Evolutionary conservation across 2,113 vertebrate species (phyloP), one percentile per base, ranked within the genome.

Genomic region (Pristiophorus japonicus): DNA sequence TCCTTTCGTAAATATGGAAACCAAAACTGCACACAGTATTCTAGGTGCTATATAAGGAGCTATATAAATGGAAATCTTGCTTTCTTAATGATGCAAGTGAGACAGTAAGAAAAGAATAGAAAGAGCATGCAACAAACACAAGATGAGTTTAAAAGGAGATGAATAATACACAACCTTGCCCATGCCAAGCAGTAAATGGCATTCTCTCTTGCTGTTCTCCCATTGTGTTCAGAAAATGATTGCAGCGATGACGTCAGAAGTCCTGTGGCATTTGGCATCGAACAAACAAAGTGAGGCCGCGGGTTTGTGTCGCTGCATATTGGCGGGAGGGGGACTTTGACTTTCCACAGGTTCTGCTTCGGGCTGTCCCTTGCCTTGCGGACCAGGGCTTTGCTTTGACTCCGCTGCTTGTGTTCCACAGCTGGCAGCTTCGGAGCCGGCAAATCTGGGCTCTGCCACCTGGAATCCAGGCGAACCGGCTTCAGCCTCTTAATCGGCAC

Each of bases 171-270:
- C 47, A 96, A 98, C 98, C 97, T 98, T 81, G 97, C 97, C 85
- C 97, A 84, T 5, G 97, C 96, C 95, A 98, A 96, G 96, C 96
- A 98, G 96, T 97, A 96, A 95, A 97, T 96, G 30, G 97, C 97
- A 1, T 98, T 98, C 96, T 98, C 97, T 95, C 97, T 97, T 20
- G 96, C 96, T 18, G 97, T 98, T 95, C 59, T 96, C 20, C 96
- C 96, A 59, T 95, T 96, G 78, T 96, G 96, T 59, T 96, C 95
- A 30, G 96, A 96, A 95, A 97, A 97, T 22, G 97, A 96, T 4
- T 96, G 87, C 20, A 96, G 47, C 95, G 96, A 96, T 7, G 96
- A 95, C 4, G 95, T 96, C 8, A 96, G 96, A 93, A 96, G 91
- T 47, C 87, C 81, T 6, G 96, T 95, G 63, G 96, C 96, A 27